These are phyloP conservation scores for Miniopterus natalensis DNA, from an alignment of 2,113 vertebrate genomes.

Conservation along the genomic window DNA sequence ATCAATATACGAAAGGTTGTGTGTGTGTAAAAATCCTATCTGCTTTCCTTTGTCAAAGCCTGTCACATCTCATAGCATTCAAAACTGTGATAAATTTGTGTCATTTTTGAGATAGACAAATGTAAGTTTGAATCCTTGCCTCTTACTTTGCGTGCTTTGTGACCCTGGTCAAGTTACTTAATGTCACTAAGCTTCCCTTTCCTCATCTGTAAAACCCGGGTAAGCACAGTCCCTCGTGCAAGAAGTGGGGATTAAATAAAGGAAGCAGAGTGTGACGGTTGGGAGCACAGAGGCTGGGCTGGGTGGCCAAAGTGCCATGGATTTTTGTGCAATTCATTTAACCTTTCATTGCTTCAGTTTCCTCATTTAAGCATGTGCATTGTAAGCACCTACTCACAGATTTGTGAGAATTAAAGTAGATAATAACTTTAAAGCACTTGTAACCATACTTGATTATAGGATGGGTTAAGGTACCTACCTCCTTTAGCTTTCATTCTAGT, in stretches of 20 bases:
- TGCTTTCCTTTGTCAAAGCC: background rate
- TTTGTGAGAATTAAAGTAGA: background rate
- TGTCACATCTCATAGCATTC: background rate
- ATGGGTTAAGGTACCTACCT: background rate
- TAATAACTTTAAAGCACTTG: background rate
- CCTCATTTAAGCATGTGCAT: background rate
- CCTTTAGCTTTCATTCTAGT: background rate
- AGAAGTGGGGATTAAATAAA: background rate
- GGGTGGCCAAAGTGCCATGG: background rate
- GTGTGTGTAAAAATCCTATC: background rate
- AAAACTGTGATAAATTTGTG: background rate
- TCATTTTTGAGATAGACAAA: background rate
- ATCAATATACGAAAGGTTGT: background rate
- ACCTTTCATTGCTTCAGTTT: slow-evolving; percentile 1
- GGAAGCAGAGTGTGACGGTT: background rate
- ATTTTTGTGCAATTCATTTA: background rate
- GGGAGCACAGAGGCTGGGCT: background rate
- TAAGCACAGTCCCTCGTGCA: background rate
- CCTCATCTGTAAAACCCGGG: background rate
- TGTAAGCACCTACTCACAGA: background rate
- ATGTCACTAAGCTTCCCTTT: background rate
- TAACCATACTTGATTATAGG: background rate
- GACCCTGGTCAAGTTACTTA: background rate
- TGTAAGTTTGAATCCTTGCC: background rate
- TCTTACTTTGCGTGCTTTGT: background rate